These are phyloP conservation scores for Odontesthes bonariensis DNA, from an alignment of 2,113 vertebrate species.

Conservation along the genomic window DNA sequence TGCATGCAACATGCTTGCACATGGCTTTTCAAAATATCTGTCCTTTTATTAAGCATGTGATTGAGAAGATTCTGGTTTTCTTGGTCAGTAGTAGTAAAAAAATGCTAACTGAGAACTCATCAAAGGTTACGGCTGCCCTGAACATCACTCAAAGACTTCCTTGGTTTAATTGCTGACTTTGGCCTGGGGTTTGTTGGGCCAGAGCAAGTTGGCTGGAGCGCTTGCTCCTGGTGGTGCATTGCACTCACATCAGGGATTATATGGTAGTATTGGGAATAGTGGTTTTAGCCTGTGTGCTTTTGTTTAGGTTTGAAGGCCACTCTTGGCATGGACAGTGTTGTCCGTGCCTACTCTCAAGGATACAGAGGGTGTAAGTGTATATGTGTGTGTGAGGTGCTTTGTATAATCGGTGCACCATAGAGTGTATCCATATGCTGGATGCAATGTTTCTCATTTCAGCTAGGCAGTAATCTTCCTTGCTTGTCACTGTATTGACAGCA, in stretches of 20 bases:
- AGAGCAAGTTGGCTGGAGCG: constrained; percentile 27
- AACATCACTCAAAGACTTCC: constrained; percentile 48
- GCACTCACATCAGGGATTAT: constrained; percentile 46
- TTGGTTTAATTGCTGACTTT: constrained; percentile 60
- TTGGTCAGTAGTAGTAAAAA: constrained; percentile 12
- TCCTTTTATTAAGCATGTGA: not conserved
- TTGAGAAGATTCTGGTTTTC: constrained; percentile 13
- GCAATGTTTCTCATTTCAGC: not conserved
- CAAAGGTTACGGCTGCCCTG: constrained; percentile 49
- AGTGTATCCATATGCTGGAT: not conserved
- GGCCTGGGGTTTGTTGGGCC: constrained; percentile 49
- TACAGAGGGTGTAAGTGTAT: not conserved
- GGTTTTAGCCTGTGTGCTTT: constrained; percentile 43
- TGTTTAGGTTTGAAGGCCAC: constrained; percentile 30
- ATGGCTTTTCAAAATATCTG: not conserved
- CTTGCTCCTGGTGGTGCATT: constrained; percentile 48
- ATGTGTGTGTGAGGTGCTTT: not conserved
- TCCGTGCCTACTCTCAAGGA: constrained; percentile 23
- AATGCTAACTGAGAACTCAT: constrained; percentile 8
- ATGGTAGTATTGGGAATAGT: constrained; percentile 48
- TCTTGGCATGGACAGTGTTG: constrained; percentile 24
- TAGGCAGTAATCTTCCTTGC: not conserved
- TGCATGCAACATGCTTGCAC: not conserved
- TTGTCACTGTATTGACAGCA: constrained; percentile 18
- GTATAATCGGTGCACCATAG: not conserved